phyloP scores from a whole-genome alignment of 2,797 vertebrate genomes.

The Microctenopoma lineatum region DNA sequence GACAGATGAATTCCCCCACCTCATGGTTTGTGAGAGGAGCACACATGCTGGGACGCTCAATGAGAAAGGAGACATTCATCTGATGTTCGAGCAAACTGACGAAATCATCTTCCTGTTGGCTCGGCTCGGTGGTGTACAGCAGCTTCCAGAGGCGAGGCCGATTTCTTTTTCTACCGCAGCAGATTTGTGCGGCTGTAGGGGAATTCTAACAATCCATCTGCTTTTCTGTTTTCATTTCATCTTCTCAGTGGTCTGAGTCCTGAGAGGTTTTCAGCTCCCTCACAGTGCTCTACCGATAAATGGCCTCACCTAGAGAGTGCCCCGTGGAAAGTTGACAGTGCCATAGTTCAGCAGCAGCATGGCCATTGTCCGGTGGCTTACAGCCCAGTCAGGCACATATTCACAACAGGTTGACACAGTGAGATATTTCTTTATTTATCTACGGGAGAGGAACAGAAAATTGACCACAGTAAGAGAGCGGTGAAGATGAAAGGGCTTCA shows the following conservation, averaged over 20 bases:
- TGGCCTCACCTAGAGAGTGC: constrained; percentile 26
- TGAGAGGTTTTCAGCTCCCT: constrained; percentile 36
- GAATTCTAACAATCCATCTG: constrained; percentile 16
- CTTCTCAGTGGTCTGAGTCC: constrained; percentile 24
- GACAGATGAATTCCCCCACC: constrained; percentile 34
- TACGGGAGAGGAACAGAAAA: constrained; percentile 33
- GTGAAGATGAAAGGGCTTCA: constrained; percentile 38
- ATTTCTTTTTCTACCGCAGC: constrained; percentile 12
- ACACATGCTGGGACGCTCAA: constrained; percentile 51
- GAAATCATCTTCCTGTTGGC: constrained; percentile 45
- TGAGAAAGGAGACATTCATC: constrained; percentile 47
- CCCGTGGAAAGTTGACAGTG: constrained; percentile 24
- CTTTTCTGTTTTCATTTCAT: constrained; percentile 41
- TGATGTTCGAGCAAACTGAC: constrained; percentile 56
- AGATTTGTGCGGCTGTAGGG: constrained; percentile 14
- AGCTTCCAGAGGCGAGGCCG: constrained; percentile 27
- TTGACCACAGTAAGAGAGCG: constrained; percentile 24
- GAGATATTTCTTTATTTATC: constrained; percentile 24
- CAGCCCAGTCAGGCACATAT: constrained; percentile 18
- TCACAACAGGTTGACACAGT: constrained; percentile 2
- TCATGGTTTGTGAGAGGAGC: constrained; percentile 37
- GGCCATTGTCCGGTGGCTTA: constrained; percentile 37
- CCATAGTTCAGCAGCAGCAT: constrained; percentile 13
- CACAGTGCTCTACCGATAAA: constrained; percentile 19
- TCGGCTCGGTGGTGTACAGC: constrained; percentile 31